Percentiles rank a stretch among this genome's conserved stretches.
Conservation (phyloP, 1,140 invertebrate genomes). For the Zophobas atratus region DNA sequence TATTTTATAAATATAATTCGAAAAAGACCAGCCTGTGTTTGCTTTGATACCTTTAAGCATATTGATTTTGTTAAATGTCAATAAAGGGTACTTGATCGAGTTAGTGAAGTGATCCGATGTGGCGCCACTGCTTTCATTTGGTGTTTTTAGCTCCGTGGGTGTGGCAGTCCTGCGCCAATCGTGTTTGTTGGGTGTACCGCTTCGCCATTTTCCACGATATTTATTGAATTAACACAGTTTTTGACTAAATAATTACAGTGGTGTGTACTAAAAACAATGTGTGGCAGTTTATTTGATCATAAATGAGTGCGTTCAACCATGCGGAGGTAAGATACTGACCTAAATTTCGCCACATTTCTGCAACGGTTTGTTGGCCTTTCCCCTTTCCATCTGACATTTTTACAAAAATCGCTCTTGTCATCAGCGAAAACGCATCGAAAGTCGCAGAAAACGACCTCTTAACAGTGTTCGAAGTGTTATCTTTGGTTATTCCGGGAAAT, state of each 20-base stretch:
- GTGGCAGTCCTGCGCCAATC: constrained; percentile 35
- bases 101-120: too few relatives aligned
- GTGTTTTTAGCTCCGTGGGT: constrained; percentile 13
- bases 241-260: constrained; percentile 10
- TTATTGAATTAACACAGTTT: constrained; percentile 45
- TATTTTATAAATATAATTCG: constrained; percentile 53
- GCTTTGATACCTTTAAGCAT: not conserved
- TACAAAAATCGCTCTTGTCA: constrained; percentile 35
- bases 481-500: too few relatives aligned
- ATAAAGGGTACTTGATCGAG: too few relatives aligned
- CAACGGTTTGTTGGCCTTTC: constrained; percentile 51
- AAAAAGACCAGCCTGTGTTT: constrained; percentile 9
- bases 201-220: constrained; percentile 54
- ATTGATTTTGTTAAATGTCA: constrained; percentile 6
- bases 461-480: too few relatives aligned
- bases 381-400: constrained; percentile 54
- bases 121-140: constrained; percentile 8
- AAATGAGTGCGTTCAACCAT: constrained; percentile 2
- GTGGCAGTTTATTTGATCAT: constrained; percentile 10
- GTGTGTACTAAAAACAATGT: constrained; percentile 36
- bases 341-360: not conserved
- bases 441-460: not conserved
- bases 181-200: constrained; percentile 53
- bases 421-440: constrained; percentile 10
- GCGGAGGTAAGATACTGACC: constrained; percentile 9